Percentiles rank a stretch among this genome's conserved stretches.
Evolutionary conservation across 2,888 invertebrate species (phyloP).

Genomic region (Eilema depressum): DNA sequence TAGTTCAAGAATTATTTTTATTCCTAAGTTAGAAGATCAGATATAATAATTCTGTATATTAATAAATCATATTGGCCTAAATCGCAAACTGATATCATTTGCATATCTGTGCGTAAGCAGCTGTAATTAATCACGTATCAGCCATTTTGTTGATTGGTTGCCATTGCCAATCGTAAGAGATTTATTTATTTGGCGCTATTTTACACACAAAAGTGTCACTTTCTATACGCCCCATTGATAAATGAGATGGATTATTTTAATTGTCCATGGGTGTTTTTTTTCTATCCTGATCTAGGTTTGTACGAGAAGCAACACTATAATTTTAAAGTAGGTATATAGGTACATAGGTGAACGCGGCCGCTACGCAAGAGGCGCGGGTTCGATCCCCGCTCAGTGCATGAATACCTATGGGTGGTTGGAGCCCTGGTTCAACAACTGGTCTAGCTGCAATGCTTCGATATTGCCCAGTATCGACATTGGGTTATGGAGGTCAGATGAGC

Average conservation of each 20-base stretch:
- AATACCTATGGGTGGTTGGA: no score
- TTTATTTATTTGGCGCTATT: constrained; percentile 10
- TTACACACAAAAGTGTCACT: constrained; percentile 11
- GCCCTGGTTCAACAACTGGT: no score
- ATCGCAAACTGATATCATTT: constrained; percentile 32
- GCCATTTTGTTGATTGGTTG: constrained; percentile 33
- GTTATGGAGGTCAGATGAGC: no score
- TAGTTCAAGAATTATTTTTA: no score
- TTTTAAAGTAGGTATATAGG: no score
- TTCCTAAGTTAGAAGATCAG: no score
- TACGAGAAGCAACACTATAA: background rate
- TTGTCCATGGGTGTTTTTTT: background rate
- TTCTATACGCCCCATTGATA: background rate
- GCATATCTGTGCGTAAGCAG: constrained; percentile 37
- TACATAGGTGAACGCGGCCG: no score
- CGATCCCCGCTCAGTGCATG: no score
- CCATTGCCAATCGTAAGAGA: constrained; percentile 31
- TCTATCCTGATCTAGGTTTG: background rate
- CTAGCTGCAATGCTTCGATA: no score
- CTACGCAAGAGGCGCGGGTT: no score
- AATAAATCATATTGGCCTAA: constrained; percentile 21
- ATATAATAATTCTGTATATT: background rate
- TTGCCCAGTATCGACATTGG: no score
- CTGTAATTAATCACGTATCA: constrained; percentile 39
- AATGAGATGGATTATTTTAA: background rate